Conservation (phyloP, 2,113 vertebrate species). For the Indicator indicator region DNA sequence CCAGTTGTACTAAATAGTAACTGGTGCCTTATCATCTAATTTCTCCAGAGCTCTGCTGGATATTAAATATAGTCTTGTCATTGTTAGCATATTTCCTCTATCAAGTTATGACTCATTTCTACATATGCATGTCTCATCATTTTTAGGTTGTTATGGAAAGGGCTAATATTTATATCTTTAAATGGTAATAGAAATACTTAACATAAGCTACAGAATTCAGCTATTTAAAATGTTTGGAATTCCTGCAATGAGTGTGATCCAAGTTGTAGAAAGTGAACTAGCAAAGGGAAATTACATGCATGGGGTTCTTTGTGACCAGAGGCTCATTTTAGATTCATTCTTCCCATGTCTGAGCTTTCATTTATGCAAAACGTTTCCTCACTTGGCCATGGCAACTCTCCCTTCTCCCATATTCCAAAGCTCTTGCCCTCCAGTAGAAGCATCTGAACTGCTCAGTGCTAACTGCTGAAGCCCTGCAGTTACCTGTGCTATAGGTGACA, state of each 20-base stretch:
- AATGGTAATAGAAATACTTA: not conserved
- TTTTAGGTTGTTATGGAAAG: not conserved
- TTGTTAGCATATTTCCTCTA: not conserved
- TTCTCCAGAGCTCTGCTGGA: not conserved
- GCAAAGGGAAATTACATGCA: not conserved
- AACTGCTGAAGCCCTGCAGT: not conserved
- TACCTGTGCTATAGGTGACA: not conserved
- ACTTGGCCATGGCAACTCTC: not conserved
- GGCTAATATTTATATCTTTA: not conserved
- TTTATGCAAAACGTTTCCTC: not conserved
- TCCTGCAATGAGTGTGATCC: not conserved
- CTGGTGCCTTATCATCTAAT: not conserved
- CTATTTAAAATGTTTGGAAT: not conserved
- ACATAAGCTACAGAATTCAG: not conserved
- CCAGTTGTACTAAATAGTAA: not conserved
- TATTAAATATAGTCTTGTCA: not conserved
- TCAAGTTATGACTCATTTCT: not conserved
- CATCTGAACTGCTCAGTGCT: not conserved
- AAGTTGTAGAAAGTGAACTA: not conserved
- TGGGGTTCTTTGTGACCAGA: not conserved
- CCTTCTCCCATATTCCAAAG: not conserved
- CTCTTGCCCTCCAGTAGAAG: not conserved
- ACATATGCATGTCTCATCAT: not conserved
- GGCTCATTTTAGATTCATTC: not conserved
- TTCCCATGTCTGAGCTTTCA: not conserved